Evolutionary conservation across 2,797 vertebrate species (phyloP).

Genomic region (Apodemus agrarius): DNA sequence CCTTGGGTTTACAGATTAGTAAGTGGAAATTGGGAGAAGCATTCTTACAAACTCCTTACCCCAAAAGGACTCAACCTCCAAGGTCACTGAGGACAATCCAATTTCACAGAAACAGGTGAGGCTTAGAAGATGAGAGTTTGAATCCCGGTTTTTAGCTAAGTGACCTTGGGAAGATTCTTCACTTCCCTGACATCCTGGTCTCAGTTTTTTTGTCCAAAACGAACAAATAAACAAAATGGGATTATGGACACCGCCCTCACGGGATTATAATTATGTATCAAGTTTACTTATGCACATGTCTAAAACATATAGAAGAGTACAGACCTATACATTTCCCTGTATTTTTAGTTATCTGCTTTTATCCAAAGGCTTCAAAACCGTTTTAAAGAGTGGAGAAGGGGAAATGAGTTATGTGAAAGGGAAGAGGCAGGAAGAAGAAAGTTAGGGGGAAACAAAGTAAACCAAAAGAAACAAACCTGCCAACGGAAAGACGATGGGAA

Average conservation of each 20-base stretch:
- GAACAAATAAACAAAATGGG: background rate
- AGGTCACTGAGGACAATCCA: constrained; percentile 70
- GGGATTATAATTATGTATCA: background rate
- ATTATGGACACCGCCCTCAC: background rate
- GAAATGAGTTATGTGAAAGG: background rate
- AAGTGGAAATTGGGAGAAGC: constrained; percentile 29
- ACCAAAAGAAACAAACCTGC: background rate
- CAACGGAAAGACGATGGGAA: background rate
- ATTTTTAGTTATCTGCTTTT: constrained; percentile 19
- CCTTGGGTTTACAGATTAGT: constrained; percentile 41
- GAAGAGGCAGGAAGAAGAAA: background rate
- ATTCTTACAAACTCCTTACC: background rate
- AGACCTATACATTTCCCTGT: background rate
- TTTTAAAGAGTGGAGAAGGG: background rate
- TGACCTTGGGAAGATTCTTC: constrained; percentile 55
- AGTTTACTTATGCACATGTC: background rate
- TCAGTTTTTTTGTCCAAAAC: constrained; percentile 50
- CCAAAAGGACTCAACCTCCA: constrained; percentile 41
- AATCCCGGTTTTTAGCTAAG: background rate
- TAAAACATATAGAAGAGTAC: background rate
- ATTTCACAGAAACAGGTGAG: constrained; percentile 1
- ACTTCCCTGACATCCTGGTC: background rate
- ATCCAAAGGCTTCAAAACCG: background rate
- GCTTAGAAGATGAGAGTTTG: background rate
- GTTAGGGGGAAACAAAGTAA: background rate